Evolutionary conservation across 2,113 vertebrate genomes (phyloP).

Genomic region (Trematocara unimaculatum): DNA sequence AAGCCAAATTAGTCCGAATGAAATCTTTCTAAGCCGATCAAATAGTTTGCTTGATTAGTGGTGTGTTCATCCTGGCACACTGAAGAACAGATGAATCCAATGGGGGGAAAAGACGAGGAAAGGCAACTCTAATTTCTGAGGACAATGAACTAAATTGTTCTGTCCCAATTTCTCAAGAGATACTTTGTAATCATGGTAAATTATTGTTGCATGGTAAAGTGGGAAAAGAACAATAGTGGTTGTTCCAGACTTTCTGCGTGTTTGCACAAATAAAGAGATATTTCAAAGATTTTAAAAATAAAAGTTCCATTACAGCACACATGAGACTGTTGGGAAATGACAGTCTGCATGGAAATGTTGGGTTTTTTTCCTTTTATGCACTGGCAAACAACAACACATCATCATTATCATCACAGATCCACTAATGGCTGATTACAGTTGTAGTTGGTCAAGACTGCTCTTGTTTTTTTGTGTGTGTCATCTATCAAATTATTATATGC

Average conservation of each 20-base stretch:
- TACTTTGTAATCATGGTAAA: slow-evolving; percentile 67
- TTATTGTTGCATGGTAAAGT: slow-evolving; percentile 56
- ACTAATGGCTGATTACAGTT: not conserved
- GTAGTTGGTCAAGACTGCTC: not conserved
- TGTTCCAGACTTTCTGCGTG: slow-evolving; percentile 3
- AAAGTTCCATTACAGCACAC: not conserved
- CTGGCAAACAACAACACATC: not conserved
- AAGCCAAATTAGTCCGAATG: slow-evolving; percentile 37
- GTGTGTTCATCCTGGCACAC: slow-evolving; percentile 24
- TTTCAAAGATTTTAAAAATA: not conserved
- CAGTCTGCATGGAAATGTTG: not conserved
- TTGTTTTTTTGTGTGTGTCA: not conserved
- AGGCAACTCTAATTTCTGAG: slow-evolving; percentile 57
- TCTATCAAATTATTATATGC: not conserved
- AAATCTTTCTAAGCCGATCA: slow-evolving; percentile 52
- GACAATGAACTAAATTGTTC: slow-evolving; percentile 61
- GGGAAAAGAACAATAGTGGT: slow-evolving; percentile 24
- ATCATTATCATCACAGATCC: not conserved
- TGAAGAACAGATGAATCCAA: slow-evolving; percentile 33
- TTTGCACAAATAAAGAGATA: slow-evolving; percentile 16
- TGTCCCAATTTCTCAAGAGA: slow-evolving; percentile 71
- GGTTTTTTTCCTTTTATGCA: not conserved
- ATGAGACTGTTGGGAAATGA: not conserved
- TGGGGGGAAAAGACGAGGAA: slow-evolving; percentile 19
- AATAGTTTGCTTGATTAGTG: slow-evolving; percentile 51